Evolutionary conservation across 2,113 vertebrate species (phyloP).

Genomic region (Kobus ellipsiprymnus): DNA sequence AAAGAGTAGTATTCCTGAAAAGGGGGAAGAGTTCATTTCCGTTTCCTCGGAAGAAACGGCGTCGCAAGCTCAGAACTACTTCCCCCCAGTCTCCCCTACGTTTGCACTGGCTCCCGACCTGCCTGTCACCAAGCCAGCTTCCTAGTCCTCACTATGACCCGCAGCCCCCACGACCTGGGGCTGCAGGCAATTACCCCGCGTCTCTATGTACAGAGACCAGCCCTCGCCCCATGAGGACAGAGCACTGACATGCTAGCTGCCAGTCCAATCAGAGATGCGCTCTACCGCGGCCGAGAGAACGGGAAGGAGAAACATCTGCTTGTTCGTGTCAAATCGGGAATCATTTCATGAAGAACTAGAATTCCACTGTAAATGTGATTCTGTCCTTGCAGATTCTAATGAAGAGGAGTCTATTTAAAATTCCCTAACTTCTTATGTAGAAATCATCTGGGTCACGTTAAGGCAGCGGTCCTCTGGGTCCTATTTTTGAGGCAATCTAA

Average conservation of each 20-base stretch:
- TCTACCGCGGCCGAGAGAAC: not conserved
- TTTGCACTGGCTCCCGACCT: not conserved
- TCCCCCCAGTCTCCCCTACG: not conserved
- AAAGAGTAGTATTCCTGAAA: not conserved
- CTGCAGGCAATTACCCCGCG: not conserved
- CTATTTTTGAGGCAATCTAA: not conserved
- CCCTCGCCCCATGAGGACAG: not conserved
- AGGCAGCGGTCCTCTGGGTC: not conserved
- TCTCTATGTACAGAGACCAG: not conserved
- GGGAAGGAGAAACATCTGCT: not conserved
- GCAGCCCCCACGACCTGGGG: not conserved
- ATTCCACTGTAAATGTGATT: not conserved
- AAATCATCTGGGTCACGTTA: not conserved
- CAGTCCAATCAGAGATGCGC: not conserved
- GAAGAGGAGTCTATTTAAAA: not conserved
- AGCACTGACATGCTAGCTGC: not conserved
- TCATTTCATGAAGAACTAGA: not conserved
- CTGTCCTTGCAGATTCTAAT: not conserved
- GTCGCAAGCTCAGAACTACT: not conserved
- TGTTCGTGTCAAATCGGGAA: not conserved
- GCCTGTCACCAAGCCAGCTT: not conserved
- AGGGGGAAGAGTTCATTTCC: not conserved
- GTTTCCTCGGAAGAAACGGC: not conserved
- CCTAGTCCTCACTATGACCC: not conserved
- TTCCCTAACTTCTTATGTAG: not conserved